Conservation (phyloP, 37 sponge, comb jelly and placozoan genomes). For the Geodia barretti region DNA sequence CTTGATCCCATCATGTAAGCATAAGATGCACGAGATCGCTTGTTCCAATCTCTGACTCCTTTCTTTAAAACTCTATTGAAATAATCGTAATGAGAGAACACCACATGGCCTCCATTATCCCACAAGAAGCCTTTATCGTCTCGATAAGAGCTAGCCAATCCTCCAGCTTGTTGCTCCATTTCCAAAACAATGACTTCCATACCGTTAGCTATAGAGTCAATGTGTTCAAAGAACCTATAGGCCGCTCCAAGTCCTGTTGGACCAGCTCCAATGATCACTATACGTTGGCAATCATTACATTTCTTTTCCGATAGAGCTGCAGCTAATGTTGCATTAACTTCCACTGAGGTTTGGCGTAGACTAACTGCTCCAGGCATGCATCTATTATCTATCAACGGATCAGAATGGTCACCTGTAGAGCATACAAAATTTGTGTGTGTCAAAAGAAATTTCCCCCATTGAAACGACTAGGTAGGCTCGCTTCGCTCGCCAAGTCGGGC, state of each 20-base stretch:
- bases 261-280: slow-evolving; percentile 36
- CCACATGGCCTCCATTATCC: slow-evolving; percentile 41
- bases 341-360: too few relatives aligned
- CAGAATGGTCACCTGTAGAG: too few relatives aligned
- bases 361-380: too few relatives aligned
- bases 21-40: slow-evolving; percentile 7
- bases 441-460: too few relatives aligned
- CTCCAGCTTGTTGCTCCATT: slow-evolving; percentile 15
- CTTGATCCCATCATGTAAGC: slow-evolving; percentile 41
- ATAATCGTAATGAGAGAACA: slow-evolving; percentile 38
- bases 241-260: slow-evolving; percentile 44
- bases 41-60: slow-evolving; percentile 37
- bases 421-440: too few relatives aligned
- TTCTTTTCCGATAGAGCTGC: too few relatives aligned
- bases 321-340: too few relatives aligned
- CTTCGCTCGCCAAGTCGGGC: too few relatives aligned
- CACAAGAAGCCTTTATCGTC: slow-evolving; percentile 27
- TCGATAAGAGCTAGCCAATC: slow-evolving; percentile 13
- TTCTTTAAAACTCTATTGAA: slow-evolving; percentile 2
- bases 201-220: too few relatives aligned
- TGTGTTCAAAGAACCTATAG: slow-evolving; percentile 12
- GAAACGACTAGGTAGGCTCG: too few relatives aligned
- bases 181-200: slow-evolving; percentile 35
- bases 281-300: background rate
- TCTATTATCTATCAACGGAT: too few relatives aligned